Conservation (phyloP, 2,888 invertebrate genomes). For the Pyralis farinalis region DNA sequence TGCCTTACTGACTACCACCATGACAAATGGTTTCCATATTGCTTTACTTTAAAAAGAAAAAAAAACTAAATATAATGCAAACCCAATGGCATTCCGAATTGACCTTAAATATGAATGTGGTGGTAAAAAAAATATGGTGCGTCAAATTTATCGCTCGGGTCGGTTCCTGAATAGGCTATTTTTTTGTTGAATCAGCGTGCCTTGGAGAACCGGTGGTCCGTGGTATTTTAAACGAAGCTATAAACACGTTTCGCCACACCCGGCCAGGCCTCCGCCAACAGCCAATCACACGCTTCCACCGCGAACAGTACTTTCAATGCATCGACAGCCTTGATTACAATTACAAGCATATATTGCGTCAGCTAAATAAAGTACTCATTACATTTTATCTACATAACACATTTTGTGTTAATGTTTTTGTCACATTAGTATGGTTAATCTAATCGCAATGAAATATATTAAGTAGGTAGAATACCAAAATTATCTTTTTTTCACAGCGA, state of each 20-base stretch:
- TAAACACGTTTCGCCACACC: constrained; percentile 68
- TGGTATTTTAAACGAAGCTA: constrained; percentile 38
- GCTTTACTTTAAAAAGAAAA: too few species aligned
- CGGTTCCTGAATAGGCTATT: constrained; percentile 36
- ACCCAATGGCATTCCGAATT: not conserved
- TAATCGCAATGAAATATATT: too few species aligned
- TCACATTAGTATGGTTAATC: too few species aligned
- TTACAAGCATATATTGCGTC: constrained; percentile 50
- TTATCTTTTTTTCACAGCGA: too few species aligned
- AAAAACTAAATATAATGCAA: too few species aligned
- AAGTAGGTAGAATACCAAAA: too few species aligned
- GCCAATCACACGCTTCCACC: constrained; percentile 62
- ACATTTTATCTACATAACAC: not conserved
- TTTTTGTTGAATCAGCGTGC: constrained; percentile 33
- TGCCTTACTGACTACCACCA: too few species aligned
- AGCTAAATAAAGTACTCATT: constrained; percentile 28
- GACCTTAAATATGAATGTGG: not conserved
- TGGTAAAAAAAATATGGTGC: too few species aligned
- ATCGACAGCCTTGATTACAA: constrained; percentile 61
- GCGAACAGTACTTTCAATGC: constrained; percentile 60
- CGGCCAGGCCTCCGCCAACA: constrained; percentile 65
- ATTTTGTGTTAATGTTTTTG: not conserved
- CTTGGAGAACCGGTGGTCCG: constrained; percentile 32
- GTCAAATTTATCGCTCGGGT: not conserved
- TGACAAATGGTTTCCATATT: too few species aligned